Percentiles rank a stretch among this genome's conserved stretches.
These are phyloP conservation scores for Cirrhinus molitorella DNA, from an alignment of 2,797 vertebrate genomes.

Conservation along the genomic window DNA sequence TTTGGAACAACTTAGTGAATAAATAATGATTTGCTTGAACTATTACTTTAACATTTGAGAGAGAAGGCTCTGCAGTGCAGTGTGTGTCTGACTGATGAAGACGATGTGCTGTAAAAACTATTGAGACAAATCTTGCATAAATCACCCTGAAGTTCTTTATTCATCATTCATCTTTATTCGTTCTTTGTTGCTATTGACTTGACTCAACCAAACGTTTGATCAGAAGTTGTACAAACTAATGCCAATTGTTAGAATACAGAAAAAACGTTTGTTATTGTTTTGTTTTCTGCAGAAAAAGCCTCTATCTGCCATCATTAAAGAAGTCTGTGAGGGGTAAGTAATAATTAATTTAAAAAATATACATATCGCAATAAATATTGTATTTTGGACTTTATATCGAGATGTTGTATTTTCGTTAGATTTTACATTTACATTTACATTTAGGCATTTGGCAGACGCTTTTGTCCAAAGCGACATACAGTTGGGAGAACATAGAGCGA, in stretches of 20 bases:
- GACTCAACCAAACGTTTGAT: background rate
- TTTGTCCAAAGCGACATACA: too few relatives aligned
- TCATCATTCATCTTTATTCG: constrained; percentile 5
- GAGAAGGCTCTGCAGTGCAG: constrained; percentile 63
- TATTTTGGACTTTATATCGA: too few relatives aligned
- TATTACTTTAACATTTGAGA: background rate
- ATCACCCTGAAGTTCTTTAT: constrained; percentile 18
- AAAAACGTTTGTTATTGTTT: constrained; percentile 4
- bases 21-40: constrained; percentile 9
- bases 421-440: too few relatives aligned
- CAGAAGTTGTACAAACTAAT: background rate
- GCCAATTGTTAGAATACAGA: too few relatives aligned
- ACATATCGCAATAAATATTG: too few relatives aligned
- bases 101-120: constrained; percentile 66
- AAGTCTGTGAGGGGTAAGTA: constrained; percentile 98
- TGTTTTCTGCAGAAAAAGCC: constrained; percentile 92
- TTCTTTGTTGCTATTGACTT: constrained; percentile 1
- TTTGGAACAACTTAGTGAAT: constrained; percentile 17
- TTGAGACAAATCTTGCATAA: constrained; percentile 37
- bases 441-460: too few relatives aligned
- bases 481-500: too few relatives aligned
- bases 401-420: too few relatives aligned
- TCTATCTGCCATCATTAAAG: constrained; percentile 96
- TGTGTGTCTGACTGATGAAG: constrained; percentile 73
- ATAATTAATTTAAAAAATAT: too few relatives aligned